Conservation (phyloP, 2,888 invertebrate species). For the Dorcus hopei region DNA sequence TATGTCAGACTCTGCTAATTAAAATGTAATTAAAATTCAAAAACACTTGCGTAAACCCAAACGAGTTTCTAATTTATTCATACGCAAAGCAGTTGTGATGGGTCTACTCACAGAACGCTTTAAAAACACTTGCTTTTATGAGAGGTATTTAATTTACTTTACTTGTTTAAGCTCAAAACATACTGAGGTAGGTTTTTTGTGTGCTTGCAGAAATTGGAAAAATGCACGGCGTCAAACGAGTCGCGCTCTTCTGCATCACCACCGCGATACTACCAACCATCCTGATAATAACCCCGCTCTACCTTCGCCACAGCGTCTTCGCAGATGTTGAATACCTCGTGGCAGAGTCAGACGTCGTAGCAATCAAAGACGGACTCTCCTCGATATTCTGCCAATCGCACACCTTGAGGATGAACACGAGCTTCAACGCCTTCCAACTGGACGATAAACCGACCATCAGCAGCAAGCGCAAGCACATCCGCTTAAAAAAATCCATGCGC, state of each 20-base stretch:
- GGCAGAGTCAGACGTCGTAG: conserved; percentile 80
- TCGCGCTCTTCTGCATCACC: conserved; percentile 72
- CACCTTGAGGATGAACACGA: conserved; percentile 71
- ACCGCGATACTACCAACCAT: conserved; percentile 73
- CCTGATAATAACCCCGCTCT: conserved; percentile 73
- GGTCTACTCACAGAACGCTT: too few species aligned
- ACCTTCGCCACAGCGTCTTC: conserved; percentile 72
- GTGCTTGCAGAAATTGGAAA: conserved; percentile 57
- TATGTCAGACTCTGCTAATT: too few species aligned
- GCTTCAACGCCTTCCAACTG: conserved; percentile 52
- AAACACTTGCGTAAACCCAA: too few species aligned
- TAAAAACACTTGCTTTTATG: too few species aligned
- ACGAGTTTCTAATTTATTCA: too few species aligned
- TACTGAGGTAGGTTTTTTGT: not conserved
- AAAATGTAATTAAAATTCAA: too few species aligned
- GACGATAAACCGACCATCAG: conserved; percentile 63
- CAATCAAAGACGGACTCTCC: conserved; percentile 79
- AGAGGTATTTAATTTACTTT: too few species aligned
- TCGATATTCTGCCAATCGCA: conserved; percentile 79
- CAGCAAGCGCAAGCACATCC: conserved; percentile 66
- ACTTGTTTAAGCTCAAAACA: not conserved
- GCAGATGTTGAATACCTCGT: conserved; percentile 75
- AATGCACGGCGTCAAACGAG: conserved; percentile 78
- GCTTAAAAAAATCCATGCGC: conserved; percentile 76
- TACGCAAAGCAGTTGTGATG: too few species aligned